These are phyloP conservation scores for Ptiloglossa arizonensis DNA, from an alignment of 1,140 invertebrate genomes.

Conservation along the genomic window DNA sequence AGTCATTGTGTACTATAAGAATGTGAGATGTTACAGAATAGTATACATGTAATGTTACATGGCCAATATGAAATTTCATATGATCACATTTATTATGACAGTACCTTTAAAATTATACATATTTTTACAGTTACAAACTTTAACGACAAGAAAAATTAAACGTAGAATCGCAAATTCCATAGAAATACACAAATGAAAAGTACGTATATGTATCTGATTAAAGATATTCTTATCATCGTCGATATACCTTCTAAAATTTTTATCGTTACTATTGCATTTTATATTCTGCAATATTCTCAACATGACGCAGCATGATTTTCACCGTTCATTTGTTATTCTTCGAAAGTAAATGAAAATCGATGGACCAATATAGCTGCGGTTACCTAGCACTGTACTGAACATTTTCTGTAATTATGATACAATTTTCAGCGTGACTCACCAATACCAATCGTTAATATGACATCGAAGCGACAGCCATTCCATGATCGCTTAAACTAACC, in stretches of 20 bases:
- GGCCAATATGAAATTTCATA: no score
- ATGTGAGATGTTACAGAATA: no score
- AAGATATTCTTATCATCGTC: no score
- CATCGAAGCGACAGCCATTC: not conserved
- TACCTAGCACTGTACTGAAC: not conserved
- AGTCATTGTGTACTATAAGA: no score
- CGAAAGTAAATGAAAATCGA: not conserved
- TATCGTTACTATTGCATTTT: not conserved
- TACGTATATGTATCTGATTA: no score
- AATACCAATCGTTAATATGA: slow-evolving; percentile 15
- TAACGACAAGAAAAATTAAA: no score
- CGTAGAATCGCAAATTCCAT: no score
- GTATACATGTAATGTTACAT: no score
- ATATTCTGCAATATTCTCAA: not conserved
- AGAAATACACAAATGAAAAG: no score
- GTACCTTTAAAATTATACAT: no score
- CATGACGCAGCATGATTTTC: not conserved
- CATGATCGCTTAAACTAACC: slow-evolving; percentile 11
- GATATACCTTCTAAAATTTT: not conserved
- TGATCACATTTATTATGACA: no score
- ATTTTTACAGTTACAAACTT: no score
- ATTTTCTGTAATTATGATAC: slow-evolving; percentile 22
- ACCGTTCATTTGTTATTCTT: not conserved
- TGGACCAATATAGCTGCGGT: not conserved
- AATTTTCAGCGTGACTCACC: not conserved